Base-by-base conservation (phyloP, 2,888 invertebrate genomes). In the Zygothrica quintamaculata region DNA sequence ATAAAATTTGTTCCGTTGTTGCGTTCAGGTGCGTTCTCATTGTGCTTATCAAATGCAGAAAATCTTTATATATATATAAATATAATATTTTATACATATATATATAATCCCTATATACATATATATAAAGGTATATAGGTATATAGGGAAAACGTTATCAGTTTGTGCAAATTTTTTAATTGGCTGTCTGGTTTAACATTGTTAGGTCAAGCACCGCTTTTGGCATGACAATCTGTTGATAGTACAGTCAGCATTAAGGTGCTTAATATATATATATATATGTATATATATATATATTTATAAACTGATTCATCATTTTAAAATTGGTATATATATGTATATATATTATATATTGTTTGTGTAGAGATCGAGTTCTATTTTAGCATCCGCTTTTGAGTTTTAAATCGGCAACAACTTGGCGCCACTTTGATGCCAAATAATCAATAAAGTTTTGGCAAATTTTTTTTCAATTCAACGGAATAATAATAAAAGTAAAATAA, bases 141-240 rank as follows among this genome's bases (percentile, higher is more conserved):
- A 13, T 37, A 40, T 46, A 58, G 15, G 18, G 42, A n/a, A n/a
- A n/a, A 29, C 37, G 26, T 69, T 75, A 81, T 77, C 68, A 68
- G 58, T 47, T 40, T 58, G 53, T 74, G 75, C 66, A 77, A 77
- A 62, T 75, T 39, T 71, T 73, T 56, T 46, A 69, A 77, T 70
- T 66, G 65, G 25, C 65, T 73, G 75, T 81, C 84, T 56, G 75
- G 60, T 57, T 65, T 74, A 74, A 80, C 78, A 75, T 70, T 74
- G 85, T 75, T 69, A 62, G 82, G 86, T 87, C 87, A 85, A 85
- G 74, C 71, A 87, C 84, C 86, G 80, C 61, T 67, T 74, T 82
- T 55, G 76, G 77, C 62, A 56, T 48, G 57, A 47, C 50, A 72
- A 66, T 69, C 84, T 76, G 16, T 40, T 61, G 31, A 50, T 50